These are phyloP conservation scores for Chiroxiphia lanceolata DNA, from an alignment of 2,797 vertebrate genomes.

Conservation along the genomic window DNA sequence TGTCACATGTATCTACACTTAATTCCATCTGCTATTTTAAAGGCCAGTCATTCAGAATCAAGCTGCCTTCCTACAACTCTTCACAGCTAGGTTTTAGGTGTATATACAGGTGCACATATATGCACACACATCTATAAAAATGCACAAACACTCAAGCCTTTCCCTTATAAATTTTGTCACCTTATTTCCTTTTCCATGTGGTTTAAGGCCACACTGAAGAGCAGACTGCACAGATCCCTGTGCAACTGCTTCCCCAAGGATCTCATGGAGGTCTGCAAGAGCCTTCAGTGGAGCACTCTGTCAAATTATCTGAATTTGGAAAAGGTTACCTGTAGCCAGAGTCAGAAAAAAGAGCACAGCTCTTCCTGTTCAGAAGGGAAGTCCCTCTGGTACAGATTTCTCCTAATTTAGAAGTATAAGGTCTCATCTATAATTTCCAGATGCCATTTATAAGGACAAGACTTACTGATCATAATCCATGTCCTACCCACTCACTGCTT, in stretches of 20 bases:
- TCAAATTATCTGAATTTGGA: not conserved
- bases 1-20: not conserved
- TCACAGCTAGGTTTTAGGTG: not conserved
- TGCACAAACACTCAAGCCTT: not conserved
- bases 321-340: not conserved
- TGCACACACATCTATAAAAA: not conserved
- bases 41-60: not conserved
- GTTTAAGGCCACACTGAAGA: not conserved
- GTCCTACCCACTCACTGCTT: not conserved
- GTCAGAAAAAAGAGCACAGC: not conserved
- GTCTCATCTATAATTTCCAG: not conserved
- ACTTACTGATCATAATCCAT: not conserved
- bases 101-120: not conserved
- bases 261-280: not conserved
- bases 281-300: not conserved
- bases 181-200: not conserved
- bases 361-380: not conserved
- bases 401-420: rapidly evolving
- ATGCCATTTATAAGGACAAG: not conserved
- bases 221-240: not conserved
- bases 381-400: not conserved
- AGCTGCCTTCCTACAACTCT: not conserved
- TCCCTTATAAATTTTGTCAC: not conserved
- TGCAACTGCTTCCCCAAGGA: not conserved
- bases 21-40: not conserved